Evolutionary conservation across 35 echinoderm and acorn worm species (phyloP).

Genomic region (Patiria miniata): DNA sequence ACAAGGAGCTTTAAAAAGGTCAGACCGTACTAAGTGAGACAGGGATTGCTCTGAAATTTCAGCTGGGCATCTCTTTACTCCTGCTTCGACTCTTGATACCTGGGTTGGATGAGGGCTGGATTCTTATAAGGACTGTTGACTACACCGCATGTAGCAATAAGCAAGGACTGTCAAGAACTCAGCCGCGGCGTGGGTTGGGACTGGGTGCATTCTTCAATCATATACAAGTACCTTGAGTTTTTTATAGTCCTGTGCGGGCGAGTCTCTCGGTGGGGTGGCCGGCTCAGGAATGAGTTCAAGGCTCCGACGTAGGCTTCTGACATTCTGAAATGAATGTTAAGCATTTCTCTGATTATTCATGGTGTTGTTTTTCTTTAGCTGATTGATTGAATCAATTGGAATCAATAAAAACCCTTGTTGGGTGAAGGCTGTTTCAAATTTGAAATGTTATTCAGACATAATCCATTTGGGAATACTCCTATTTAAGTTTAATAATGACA

Average conservation of each 20-base stretch:
- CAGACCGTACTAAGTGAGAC: neutral
- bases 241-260: neutral
- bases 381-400: too few relatives aligned
- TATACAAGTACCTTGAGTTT: neutral
- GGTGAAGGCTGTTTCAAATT: too few relatives aligned
- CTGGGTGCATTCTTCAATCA: neutral
- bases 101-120: too few relatives aligned
- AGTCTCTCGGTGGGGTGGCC: neutral
- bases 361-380: neutral
- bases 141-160: too few relatives aligned
- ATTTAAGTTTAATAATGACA: too few relatives aligned
- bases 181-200: too few relatives aligned
- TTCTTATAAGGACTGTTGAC: too few relatives aligned
- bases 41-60: conserved; percentile 9
- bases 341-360: neutral
- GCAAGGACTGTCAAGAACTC: too few relatives aligned
- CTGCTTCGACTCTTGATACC: too few relatives aligned
- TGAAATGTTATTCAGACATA: too few relatives aligned
- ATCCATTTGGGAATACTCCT: too few relatives aligned
- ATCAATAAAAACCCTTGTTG: too few relatives aligned
- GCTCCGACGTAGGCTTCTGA: neutral
- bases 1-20: neutral
- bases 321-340: conserved; percentile 6
- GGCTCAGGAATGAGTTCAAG: neutral
- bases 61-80: neutral